A percentile compares a stretch with the other conserved stretches of the same genome.
Evolutionary conservation across 2,888 invertebrate genomes (phyloP).

Genomic region (Latrodectus elegans): DNA sequence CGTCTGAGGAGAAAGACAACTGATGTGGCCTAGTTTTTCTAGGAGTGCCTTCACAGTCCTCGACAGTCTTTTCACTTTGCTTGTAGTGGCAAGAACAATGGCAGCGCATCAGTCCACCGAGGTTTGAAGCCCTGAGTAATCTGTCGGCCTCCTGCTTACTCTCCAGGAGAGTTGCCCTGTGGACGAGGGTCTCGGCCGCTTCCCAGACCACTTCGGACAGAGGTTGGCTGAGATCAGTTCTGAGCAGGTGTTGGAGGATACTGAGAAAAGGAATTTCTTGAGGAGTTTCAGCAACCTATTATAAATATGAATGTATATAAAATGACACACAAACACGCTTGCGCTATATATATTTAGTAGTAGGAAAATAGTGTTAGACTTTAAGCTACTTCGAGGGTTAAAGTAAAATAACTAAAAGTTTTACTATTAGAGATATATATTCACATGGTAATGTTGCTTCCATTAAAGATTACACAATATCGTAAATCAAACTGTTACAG

Average conservation of each 20-base stretch:
- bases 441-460: too few species aligned
- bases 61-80: conserved; percentile 11
- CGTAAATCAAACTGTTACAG: too few species aligned
- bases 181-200: conserved; percentile 92
- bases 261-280: conserved; percentile 95
- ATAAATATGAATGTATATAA: conserved; percentile 3
- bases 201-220: conserved; percentile 96
- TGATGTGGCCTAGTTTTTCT: conserved; percentile 66
- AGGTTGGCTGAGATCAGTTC: conserved; percentile 88
- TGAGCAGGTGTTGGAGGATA: conserved; percentile 91
- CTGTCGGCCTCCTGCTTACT: conserved; percentile 86
- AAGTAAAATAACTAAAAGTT: too few species aligned
- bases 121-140: conserved; percentile 73
- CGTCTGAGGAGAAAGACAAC: conserved; percentile 49
- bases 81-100: conserved; percentile 72
- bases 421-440: too few species aligned
- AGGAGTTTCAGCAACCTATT: conserved; percentile 89
- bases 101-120: conserved; percentile 75
- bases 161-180: conserved; percentile 87
- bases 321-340: background rate
- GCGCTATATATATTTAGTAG: too few species aligned
- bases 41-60: conserved; percentile 70
- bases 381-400: too few species aligned
- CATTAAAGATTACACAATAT: too few species aligned
- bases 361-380: too few species aligned